Base-by-base conservation (phyloP, 2,113 vertebrate species). In the Mesembrinibis cayennensis region DNA sequence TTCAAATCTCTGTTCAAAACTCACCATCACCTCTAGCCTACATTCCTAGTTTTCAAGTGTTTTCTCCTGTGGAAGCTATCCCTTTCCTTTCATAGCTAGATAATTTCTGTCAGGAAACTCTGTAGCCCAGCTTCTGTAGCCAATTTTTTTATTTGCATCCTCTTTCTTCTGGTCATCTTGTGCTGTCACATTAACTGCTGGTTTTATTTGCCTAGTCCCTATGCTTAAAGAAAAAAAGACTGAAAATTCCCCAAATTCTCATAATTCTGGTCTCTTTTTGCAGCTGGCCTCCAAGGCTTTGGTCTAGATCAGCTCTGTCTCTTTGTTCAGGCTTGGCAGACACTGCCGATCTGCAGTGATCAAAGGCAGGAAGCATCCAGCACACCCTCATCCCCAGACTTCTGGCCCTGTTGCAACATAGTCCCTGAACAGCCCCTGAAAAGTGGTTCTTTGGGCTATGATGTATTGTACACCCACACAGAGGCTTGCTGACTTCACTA, bases 281-380 rank as follows among this genome's bases (percentile, higher is more conserved):
- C 66, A 72, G 38, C 78, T 90, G 90, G 23, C 16, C 58, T 85
- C n/a, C 0, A 4, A 85, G 74, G 18, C 40, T 90, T 91, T 58
- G 27, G 58, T 53, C 66, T 84, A 72, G 47, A 89, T 82, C 38
- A 73, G 34, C 47, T 76, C 65, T 62, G 62, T 10, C 40, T 93
- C 92, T 94, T 93, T 93, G 32, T 50, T 96, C 66, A 66, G 73
- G 58, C 58, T 97, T 96, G 95, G 93, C 95, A 95, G 40, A 27
- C 32, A 15, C 25, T 32, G 38, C 36, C 0, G 1, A 90, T 87
- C 47, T 79, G 70, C 70, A 69, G 36, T 69, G 73, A 90, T 93
- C 92, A 94, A 96, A 96, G 85, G 89, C 93, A 94, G 95, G 87
- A 97, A 96, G 45, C 62, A 90, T 89, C 52, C 87, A 95, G 87